These are phyloP conservation scores for Himalopsyche kuldschensis DNA, from an alignment of 2,888 invertebrate species.

Conservation along the genomic window DNA sequence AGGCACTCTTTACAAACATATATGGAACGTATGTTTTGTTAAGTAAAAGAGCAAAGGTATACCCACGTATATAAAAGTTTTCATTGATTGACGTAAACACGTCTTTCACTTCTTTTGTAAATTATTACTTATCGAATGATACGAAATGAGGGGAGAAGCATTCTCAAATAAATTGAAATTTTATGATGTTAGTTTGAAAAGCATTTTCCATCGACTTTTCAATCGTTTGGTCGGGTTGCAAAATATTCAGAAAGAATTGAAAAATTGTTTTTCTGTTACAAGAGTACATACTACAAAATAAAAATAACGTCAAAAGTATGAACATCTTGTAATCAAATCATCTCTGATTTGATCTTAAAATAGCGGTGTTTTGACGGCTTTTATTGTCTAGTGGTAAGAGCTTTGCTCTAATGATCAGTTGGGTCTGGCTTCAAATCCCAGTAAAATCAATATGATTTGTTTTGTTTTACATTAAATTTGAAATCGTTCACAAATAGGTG, in stretches of 20 bases:
- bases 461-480: too few species aligned
- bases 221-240: not conserved
- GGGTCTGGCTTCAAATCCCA: too few species aligned
- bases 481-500: too few species aligned
- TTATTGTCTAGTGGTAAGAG: too few species aligned
- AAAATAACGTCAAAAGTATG: too few species aligned
- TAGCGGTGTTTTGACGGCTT: too few species aligned
- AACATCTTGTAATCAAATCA: too few species aligned
- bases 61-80: not conserved
- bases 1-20: not conserved
- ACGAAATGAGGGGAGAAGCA: not conserved
- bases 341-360: too few species aligned
- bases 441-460: too few species aligned
- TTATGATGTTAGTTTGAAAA: not conserved
- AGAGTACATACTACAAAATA: not conserved
- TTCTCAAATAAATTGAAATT: not conserved
- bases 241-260: not conserved
- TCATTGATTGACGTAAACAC: not conserved
- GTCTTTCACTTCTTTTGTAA: not conserved
- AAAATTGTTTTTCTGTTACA: not conserved
- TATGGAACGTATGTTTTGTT: not conserved
- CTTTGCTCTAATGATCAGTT: too few species aligned
- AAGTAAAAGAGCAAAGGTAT: not conserved
- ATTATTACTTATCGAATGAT: not conserved
- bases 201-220: not conserved